Percentiles rank a stretch among this genome's conserved stretches.
Conservation (phyloP, 2,113 vertebrate species). For the Cololabis saira region DNA sequence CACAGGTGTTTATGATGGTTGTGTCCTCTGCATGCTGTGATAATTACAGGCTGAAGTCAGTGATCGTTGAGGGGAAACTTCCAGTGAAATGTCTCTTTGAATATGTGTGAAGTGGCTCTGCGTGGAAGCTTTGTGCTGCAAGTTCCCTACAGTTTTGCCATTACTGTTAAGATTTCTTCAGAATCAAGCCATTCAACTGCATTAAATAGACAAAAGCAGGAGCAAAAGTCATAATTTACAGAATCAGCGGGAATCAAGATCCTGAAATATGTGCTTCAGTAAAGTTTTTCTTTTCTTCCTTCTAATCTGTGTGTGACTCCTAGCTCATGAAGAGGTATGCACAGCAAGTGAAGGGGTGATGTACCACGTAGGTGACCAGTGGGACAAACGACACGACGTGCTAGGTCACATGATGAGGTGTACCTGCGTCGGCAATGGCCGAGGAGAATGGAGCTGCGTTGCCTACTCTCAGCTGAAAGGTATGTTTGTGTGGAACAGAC, state of each 20-base stretch:
- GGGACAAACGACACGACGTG: constrained; percentile 93
- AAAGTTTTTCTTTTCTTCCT: neutral
- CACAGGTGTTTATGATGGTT: constrained; percentile 40
- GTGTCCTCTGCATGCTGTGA: constrained; percentile 1
- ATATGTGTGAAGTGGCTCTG: neutral
- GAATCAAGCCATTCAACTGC: no score
- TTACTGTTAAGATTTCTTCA: no score
- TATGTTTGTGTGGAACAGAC: constrained; percentile 29
- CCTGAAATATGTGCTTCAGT: neutral
- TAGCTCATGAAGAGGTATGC: constrained; percentile 95
- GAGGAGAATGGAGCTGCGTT: constrained; percentile 95
- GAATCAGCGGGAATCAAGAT: no score
- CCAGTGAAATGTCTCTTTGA: neutral
- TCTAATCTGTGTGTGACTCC: constrained; percentile 15
- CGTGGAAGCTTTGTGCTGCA: neutral
- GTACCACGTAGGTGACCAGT: constrained; percentile 94
- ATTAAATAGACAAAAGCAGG: no score
- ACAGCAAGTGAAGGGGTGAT: constrained; percentile 92
- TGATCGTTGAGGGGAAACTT: constrained; percentile 18
- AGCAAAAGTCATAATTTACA: no score
- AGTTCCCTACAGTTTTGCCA: neutral
- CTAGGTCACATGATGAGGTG: constrained; percentile 97
- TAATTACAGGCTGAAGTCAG: constrained; percentile 38
- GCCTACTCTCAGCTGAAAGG: constrained; percentile 90
- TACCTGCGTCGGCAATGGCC: constrained; percentile 92